Evolutionary conservation across 2,888 invertebrate species (phyloP).

Genomic region (Autographa pulchrina): DNA sequence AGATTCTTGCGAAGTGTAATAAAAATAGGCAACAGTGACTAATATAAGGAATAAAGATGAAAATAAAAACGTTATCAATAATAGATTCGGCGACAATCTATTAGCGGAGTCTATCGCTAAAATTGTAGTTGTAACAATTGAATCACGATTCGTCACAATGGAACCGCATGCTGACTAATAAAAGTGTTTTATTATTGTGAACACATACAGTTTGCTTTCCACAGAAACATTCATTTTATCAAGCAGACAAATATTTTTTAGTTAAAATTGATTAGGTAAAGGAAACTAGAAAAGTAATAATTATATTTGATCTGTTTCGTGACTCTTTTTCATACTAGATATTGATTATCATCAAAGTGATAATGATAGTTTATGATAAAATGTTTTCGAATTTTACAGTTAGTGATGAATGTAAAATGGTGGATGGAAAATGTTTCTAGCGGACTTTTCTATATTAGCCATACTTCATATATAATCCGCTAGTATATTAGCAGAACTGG

Average conservation of each 20-base stretch:
- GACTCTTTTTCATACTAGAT: not conserved
- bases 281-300: conserved; percentile 6
- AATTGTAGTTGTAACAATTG: conserved; percentile 63
- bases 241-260: conserved; percentile 2
- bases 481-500: conserved; percentile 15
- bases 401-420: not conserved
- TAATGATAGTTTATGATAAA: conserved; percentile 12
- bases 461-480: conserved; percentile 9
- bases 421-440: not conserved
- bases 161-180: conserved; percentile 68
- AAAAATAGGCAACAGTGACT: not conserved
- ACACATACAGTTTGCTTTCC: conserved; percentile 67
- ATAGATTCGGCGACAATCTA: conserved; percentile 63
- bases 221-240: conserved; percentile 45
- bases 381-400: conserved; percentile 8
- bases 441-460: not conserved
- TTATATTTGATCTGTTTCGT: not conserved
- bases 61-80: conserved; percentile 13
- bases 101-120: conserved; percentile 61
- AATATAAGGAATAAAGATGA: conserved; percentile 8
- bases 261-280: too few species aligned
- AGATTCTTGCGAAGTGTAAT: not conserved
- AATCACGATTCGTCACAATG: conserved; percentile 68
- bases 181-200: conserved; percentile 56
- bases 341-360: conserved; percentile 3